These are phyloP conservation scores for Moxostoma hubbsi DNA, from an alignment of 2,797 vertebrate genomes.

Conservation along the genomic window DNA sequence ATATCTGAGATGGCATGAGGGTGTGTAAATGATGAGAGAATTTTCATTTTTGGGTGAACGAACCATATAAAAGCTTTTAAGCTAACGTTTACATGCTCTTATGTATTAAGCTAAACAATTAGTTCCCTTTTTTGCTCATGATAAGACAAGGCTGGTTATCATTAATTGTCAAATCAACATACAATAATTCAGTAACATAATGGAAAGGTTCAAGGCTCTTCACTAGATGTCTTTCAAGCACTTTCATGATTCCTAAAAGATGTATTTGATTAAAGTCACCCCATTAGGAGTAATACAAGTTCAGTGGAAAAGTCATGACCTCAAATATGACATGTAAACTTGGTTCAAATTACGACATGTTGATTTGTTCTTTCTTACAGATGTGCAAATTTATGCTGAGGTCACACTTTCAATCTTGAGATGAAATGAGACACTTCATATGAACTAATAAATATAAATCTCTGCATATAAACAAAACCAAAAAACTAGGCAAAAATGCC, in stretches of 20 bases:
- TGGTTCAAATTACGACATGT: no score
- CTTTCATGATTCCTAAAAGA: no score
- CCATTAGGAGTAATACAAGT: background rate
- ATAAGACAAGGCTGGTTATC: background rate
- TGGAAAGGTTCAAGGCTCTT: slow-evolving; percentile 11
- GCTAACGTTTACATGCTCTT: slow-evolving; percentile 3
- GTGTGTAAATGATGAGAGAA: no score
- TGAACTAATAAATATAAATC: background rate
- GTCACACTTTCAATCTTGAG: background rate
- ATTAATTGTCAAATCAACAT: background rate
- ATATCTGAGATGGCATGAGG: no score
- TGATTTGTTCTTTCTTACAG: background rate
- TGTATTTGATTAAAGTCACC: background rate
- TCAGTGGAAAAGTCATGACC: slow-evolving; percentile 9
- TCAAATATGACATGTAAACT: slow-evolving; percentile 5
- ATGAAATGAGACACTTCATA: slow-evolving; percentile 1
- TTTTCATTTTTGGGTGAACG: no score
- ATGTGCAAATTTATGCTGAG: slow-evolving; percentile 21
- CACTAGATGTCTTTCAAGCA: background rate
- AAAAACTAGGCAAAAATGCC: background rate
- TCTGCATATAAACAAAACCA: background rate
- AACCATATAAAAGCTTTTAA: background rate
- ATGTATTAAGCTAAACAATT: slow-evolving; percentile 7
- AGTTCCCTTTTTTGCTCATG: slow-evolving; percentile 16
- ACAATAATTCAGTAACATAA: background rate